A percentile compares a stretch with the other conserved stretches of the same genome.
Evolutionary conservation across 2,888 invertebrate species (phyloP).

Genomic region (Drosophila stalkeri): DNA sequence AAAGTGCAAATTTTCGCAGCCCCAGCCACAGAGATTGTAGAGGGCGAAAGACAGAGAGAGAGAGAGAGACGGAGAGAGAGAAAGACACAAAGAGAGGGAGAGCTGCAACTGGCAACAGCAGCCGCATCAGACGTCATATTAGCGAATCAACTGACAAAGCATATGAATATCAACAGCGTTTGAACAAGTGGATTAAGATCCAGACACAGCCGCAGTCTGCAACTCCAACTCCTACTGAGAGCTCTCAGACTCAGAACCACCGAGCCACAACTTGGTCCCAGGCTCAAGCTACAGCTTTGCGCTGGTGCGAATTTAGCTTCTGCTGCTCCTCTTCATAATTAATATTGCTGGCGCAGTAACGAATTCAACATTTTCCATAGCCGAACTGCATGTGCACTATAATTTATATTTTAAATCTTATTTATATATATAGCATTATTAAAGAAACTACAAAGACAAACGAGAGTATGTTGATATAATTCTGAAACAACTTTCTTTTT

Average conservation of each 20-base stretch:
- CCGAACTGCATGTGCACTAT: conserved; percentile 10
- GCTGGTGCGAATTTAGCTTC: conserved; percentile 16
- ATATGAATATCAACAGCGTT: conserved; percentile 81
- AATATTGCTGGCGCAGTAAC: conserved; percentile 54
- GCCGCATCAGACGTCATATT: conserved; percentile 79
- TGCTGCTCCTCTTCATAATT: conserved; percentile 61
- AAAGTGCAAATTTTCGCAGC: conserved; percentile 81
- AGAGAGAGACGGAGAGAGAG: not conserved
- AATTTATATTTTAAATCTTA: not conserved
- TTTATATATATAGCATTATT: too few species aligned
- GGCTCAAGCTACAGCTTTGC: conserved; percentile 20
- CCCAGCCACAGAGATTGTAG: conserved; percentile 19
- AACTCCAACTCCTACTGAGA: conserved; percentile 10
- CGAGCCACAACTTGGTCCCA: conserved; percentile 14
- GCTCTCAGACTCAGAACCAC: not conserved
- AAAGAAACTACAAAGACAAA: too few species aligned
- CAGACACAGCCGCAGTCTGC: conserved; percentile 16
- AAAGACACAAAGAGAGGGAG: not conserved
- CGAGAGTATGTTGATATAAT: not conserved
- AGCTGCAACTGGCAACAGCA: conserved; percentile 39
- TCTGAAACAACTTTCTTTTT: not conserved
- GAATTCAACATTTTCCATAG: not conserved
- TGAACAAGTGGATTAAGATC: conserved; percentile 77
- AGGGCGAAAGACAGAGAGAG: too few species aligned
- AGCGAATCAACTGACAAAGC: conserved; percentile 82